A percentile compares a stretch with the other conserved stretches of the same genome.
These are phyloP conservation scores for Eurystomus gularis DNA, from an alignment of 2,113 vertebrate species.

Conservation along the genomic window DNA sequence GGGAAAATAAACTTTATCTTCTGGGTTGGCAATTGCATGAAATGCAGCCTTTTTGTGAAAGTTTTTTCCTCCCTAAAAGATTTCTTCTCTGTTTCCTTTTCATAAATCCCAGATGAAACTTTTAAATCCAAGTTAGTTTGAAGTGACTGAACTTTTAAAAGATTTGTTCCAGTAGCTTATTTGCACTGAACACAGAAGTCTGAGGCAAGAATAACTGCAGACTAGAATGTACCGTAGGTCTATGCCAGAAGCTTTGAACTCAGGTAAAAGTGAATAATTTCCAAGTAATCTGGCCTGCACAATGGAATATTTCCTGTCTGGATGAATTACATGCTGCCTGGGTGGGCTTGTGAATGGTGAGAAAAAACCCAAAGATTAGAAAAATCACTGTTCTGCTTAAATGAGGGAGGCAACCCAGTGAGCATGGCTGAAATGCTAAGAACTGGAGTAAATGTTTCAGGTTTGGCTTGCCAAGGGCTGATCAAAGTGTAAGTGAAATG, in stretches of 20 bases:
- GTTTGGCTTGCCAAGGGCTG: background rate
- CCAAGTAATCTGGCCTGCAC: slow-evolving; percentile 38
- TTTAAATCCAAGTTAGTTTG: slow-evolving; percentile 1
- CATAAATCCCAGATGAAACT: background rate
- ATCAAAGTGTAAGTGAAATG: background rate
- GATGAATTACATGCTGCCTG: slow-evolving; percentile 28
- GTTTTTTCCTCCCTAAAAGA: fast-evolving
- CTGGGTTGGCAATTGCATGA: background rate
- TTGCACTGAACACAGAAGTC: background rate
- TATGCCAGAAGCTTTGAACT: slow-evolving; percentile 41
- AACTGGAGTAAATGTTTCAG: background rate
- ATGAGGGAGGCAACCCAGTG: background rate
- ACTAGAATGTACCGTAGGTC: background rate
- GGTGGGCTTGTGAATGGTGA: slow-evolving; percentile 54
- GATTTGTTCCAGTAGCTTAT: background rate
- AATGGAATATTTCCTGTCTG: slow-evolving; percentile 57
- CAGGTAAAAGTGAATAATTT: slow-evolving; percentile 56
- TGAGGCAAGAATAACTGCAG: slow-evolving; percentile 1
- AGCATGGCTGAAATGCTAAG: background rate
- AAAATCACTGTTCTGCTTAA: background rate
- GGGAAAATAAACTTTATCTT: background rate
- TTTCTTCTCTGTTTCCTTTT: background rate
- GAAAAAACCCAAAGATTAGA: background rate
- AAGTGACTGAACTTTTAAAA: background rate
- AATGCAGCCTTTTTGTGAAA: background rate